These are phyloP conservation scores for Acrobasis suavella DNA, from an alignment of 2,888 invertebrate genomes.

Conservation along the genomic window DNA sequence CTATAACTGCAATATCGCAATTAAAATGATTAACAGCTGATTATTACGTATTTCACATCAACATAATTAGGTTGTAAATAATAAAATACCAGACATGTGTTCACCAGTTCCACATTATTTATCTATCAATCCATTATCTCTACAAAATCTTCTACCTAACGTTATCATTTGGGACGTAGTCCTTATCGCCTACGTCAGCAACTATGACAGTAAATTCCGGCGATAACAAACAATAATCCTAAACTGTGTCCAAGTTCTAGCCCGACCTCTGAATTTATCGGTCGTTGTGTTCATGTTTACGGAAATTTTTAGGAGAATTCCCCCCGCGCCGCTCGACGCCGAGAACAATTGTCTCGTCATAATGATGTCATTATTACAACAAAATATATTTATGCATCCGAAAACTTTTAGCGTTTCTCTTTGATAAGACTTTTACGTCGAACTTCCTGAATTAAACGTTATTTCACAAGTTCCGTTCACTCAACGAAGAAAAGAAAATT, in stretches of 20 bases:
- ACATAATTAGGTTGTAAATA: neutral
- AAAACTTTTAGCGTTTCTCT: slow-evolving; percentile 15
- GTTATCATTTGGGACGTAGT: slow-evolving; percentile 36
- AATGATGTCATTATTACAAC: slow-evolving; percentile 23
- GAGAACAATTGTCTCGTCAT: slow-evolving; percentile 30
- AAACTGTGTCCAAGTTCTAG: slow-evolving; percentile 47
- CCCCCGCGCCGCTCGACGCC: slow-evolving; percentile 13
- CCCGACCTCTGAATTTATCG: slow-evolving; percentile 66
- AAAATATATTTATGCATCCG: slow-evolving; percentile 15
- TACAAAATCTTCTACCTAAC: neutral
- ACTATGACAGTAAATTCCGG: slow-evolving; percentile 41
- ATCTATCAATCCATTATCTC: slow-evolving; percentile 4
- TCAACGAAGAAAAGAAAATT: slow-evolving; percentile 7
- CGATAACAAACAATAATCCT: slow-evolving; percentile 53
- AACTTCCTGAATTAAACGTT: slow-evolving; percentile 1
- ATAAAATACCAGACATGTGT: neutral
- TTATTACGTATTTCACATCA: neutral
- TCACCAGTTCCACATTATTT: neutral
- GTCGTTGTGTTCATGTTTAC: slow-evolving; percentile 64
- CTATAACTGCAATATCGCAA: neutral
- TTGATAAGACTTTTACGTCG: slow-evolving; percentile 13
- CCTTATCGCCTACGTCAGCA: slow-evolving; percentile 50
- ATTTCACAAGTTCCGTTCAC: neutral
- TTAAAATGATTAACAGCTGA: neutral
- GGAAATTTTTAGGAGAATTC: slow-evolving; percentile 51